A percentile compares a stretch with the other conserved stretches of the same genome.
Evolutionary conservation across 2,797 vertebrate genomes (phyloP).

Genomic region (Peromyscus attwateri): DNA sequence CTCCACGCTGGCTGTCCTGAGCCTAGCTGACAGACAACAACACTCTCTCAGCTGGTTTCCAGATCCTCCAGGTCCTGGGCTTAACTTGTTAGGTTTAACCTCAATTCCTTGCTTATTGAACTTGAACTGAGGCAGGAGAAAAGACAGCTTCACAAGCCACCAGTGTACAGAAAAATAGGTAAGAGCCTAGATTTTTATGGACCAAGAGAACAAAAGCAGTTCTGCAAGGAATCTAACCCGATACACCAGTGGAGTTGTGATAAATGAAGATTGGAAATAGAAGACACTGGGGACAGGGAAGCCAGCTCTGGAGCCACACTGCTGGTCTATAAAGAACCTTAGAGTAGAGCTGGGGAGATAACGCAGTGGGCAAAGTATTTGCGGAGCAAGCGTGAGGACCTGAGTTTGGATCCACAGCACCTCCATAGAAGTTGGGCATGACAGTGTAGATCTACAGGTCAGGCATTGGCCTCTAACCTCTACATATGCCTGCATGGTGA

Average conservation of each 20-base stretch:
- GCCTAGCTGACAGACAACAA: background rate
- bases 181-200: slow-evolving; percentile 10
- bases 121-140: background rate
- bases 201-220: background rate
- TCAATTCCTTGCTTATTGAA: slow-evolving; percentile 40
- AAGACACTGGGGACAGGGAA: background rate
- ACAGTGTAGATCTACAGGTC: background rate
- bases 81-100: background rate
- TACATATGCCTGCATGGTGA: background rate
- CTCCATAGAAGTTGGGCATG: background rate
- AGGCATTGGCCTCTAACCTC: background rate
- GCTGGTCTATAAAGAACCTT: background rate
- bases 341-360: background rate
- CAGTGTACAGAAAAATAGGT: slow-evolving; percentile 2
- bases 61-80: background rate
- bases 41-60: background rate
- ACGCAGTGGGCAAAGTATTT: background rate
- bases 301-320: background rate
- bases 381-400: background rate
- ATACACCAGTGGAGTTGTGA: background rate
- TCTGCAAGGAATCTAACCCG: background rate
- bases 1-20: background rate
- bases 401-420: background rate
- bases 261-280: background rate
- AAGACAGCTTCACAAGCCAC: background rate